Percentiles rank a stretch among this genome's conserved stretches.
These are phyloP conservation scores for Erebia ligea DNA, from an alignment of 2,888 invertebrate genomes.

Conservation along the genomic window DNA sequence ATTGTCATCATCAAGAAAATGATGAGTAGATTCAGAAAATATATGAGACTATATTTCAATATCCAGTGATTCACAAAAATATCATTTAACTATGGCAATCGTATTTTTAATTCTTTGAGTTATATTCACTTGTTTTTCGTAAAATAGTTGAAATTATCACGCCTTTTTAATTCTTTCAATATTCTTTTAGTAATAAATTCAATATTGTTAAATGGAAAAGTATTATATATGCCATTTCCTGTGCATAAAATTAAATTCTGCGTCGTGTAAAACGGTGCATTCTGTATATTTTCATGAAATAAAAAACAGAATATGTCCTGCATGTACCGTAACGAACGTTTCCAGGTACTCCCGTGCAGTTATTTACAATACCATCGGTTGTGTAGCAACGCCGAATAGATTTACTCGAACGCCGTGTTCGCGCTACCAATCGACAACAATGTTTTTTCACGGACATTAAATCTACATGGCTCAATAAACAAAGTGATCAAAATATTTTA, in stretches of 20 bases:
- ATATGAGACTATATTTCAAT: no score
- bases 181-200: constrained; percentile 6
- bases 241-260: constrained; percentile 27
- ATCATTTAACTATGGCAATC: no score
- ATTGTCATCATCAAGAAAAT: no score
- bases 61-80: no score
- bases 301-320: constrained; percentile 38
- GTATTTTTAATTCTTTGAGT: no score
- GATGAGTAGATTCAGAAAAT: no score
- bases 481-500: constrained; percentile 35
- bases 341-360: constrained; percentile 39
- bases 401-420: constrained; percentile 38
- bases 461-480: constrained; percentile 41
- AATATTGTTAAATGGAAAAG: constrained; percentile 15
- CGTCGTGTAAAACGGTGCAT: constrained; percentile 29
- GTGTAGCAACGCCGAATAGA: constrained; percentile 43
- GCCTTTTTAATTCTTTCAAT: constrained; percentile 7
- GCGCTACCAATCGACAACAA: constrained; percentile 39
- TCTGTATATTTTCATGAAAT: constrained; percentile 36
- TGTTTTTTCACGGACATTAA: constrained; percentile 42
- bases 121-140: no score
- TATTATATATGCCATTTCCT: constrained; percentile 12
- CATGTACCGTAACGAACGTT: constrained; percentile 39
- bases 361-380: constrained; percentile 43
- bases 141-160: neutral